Percentiles rank a stretch among this genome's conserved stretches.
Conservation (phyloP, 2,888 invertebrate species). For the Dicyrtoma fusca region DNA sequence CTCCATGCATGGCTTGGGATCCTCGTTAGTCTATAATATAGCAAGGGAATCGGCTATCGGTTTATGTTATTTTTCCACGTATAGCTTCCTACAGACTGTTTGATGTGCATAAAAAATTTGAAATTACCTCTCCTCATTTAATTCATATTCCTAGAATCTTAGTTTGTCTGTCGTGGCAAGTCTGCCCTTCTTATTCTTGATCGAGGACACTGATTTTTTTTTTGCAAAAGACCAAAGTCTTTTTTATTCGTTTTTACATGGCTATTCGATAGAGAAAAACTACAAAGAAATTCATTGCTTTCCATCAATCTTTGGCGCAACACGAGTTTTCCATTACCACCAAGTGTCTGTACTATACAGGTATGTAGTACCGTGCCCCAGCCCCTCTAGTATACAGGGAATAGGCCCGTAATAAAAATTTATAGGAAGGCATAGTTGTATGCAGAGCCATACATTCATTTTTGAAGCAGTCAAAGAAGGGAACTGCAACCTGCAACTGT, state of each 20-base stretch:
- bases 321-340: conserved; percentile 33
- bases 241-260: neutral
- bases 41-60: neutral
- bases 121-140: neutral
- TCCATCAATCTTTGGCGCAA: conserved; percentile 18
- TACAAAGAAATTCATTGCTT: conserved; percentile 5
- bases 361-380: too few species aligned
- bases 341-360: neutral
- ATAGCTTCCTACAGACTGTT: neutral
- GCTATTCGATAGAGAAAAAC: neutral
- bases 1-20: too few species aligned
- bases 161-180: too few species aligned
- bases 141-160: neutral
- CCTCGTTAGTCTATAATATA: too few species aligned
- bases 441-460: too few species aligned
- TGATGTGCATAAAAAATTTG: neutral
- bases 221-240: neutral
- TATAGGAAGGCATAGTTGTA: too few species aligned
- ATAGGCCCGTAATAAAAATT: too few species aligned
- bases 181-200: too few species aligned
- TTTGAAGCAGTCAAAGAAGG: too few species aligned
- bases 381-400: too few species aligned
- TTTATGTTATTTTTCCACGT: neutral
- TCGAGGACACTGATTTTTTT: neutral
- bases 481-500: too few species aligned